Evolutionary conservation across 1,140 invertebrate species (phyloP).

Genomic region (Drosophila saltans): DNA sequence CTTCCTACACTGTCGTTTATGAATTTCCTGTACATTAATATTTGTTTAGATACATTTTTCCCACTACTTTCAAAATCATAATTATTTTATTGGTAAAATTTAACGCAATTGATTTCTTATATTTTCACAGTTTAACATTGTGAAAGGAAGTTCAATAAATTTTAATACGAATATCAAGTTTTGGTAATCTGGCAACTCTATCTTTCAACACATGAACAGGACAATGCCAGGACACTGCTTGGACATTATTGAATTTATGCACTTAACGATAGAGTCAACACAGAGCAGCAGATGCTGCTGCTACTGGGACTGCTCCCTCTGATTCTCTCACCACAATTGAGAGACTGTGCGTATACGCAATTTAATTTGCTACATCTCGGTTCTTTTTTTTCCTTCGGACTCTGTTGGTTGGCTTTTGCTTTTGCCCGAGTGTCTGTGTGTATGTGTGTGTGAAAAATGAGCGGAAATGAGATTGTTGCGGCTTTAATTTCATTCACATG

Average conservation of each 20-base stretch:
- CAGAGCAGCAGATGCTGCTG: slow-evolving; percentile 21
- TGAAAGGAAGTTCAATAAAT: slow-evolving; percentile 61
- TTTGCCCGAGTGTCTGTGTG: not conserved
- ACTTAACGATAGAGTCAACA: slow-evolving; percentile 69
- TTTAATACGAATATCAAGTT: slow-evolving; percentile 33
- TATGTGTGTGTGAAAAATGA: slow-evolving; percentile 38
- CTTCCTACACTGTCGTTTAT: too few relatives aligned
- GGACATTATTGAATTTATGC: slow-evolving; percentile 74
- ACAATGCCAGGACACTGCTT: slow-evolving; percentile 33
- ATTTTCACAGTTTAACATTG: not conserved
- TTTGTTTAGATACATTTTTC: too few relatives aligned
- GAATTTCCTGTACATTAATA: too few relatives aligned
- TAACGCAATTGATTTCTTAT: too few relatives aligned
- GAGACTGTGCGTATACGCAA: slow-evolving; percentile 72
- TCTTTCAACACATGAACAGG: slow-evolving; percentile 31
- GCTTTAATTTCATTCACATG: slow-evolving; percentile 56
- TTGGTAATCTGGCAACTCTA: slow-evolving; percentile 51
- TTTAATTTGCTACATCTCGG: slow-evolving; percentile 60
- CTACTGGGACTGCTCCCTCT: not conserved
- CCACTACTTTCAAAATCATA: too few relatives aligned
- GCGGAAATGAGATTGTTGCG: slow-evolving; percentile 71
- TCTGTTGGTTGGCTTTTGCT: not conserved
- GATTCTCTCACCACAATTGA: slow-evolving; percentile 36
- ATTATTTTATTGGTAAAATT: too few relatives aligned
- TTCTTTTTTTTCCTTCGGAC: not conserved